Conservation (phyloP, 2,888 invertebrate species). For the Rhaphigaster nebulosa region DNA sequence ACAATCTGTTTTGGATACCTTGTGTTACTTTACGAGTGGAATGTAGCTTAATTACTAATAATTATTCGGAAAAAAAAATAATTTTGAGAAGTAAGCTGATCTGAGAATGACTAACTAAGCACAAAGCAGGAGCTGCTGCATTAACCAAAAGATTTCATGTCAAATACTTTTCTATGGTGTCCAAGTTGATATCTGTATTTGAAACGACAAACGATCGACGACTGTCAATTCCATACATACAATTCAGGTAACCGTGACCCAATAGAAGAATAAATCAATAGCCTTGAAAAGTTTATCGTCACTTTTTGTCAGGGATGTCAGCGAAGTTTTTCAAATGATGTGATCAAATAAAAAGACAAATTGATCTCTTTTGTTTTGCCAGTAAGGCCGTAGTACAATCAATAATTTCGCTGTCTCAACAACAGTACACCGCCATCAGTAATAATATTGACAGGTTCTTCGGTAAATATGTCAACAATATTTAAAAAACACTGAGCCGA, state of each 20-base stretch:
- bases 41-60: no score
- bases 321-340: background rate
- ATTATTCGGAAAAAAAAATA: no score
- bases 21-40: no score
- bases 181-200: background rate
- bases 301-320: background rate
- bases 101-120: no score
- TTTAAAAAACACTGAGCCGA: background rate
- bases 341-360: background rate
- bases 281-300: conserved; percentile 1
- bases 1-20: no score
- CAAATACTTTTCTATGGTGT: background rate
- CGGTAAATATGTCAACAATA: conserved; percentile 16
- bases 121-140: no score
- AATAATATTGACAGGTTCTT: background rate
- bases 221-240: background rate
- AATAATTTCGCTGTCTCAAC: background rate
- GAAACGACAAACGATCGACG: background rate
- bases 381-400: background rate
- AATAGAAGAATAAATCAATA: background rate
- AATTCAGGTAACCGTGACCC: background rate
- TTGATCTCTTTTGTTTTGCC: background rate
- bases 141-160: background rate
- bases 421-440: no score
- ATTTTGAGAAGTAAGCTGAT: no score